Base-by-base conservation (phyloP, 2,797 vertebrate species). In the Hemitrygon akajei region DNA sequence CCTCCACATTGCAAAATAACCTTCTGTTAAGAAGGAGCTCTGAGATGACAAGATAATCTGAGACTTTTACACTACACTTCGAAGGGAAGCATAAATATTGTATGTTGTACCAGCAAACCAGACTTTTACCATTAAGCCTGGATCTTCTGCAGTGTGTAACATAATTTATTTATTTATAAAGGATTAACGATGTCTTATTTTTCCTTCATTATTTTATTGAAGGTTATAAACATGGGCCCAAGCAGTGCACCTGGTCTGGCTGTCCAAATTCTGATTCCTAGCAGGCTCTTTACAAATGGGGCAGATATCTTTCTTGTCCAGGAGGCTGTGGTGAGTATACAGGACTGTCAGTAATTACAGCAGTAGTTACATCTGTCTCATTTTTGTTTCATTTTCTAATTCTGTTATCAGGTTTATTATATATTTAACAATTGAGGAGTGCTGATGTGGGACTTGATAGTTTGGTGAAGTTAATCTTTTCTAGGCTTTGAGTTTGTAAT, bases 181-280 rank as follows among this genome's bases (percentile, higher is more conserved):
- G n/a, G 16, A 34, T 18, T 69, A 89, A 89, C 63, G 89, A 69
- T 34, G 16, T 12, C 58, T 30, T 81, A 30, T 16, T 7, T 18
- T 18, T 40, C 30, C 6, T 93, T n/a, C 94, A n/a, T n/a, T 84
- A 20, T 93, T 86, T 91, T 37, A 91, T 94, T 93, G 66, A 94
- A 99, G 99, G 97, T 98, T 95, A 99, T 99, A 95, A 99, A 99
- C 96, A 98, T 97, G 93, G 99, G 99, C 60, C 99, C 99, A 93
- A 99, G 99, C 96, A 97, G 97, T 94, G 97, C 99, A 20, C 99
- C 98, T 47, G 98, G 97, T 94, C 98, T 98, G 84, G 97, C 95
- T 5, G 96, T 99, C 95, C 97, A 98, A 95, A 97, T 99, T 95
- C 97, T 97, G 79, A 98, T 99, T 96, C 99, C 99, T 71, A 98